Base-by-base conservation (phyloP, 1,140 invertebrate genomes). In the Hyles vespertilio region DNA sequence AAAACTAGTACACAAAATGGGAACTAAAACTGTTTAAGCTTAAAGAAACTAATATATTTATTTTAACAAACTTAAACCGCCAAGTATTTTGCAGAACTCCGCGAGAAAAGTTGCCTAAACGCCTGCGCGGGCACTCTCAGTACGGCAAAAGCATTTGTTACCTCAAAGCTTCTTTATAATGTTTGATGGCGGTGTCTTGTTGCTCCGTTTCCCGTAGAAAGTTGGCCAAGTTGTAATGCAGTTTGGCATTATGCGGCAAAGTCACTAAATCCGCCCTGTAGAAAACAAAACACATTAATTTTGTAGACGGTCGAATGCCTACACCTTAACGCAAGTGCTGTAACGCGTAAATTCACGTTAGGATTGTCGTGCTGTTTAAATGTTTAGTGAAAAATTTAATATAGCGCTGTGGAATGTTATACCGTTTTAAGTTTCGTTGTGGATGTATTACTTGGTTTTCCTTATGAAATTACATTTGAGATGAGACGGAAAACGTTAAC, bases 141-240 rank as follows among this genome's bases (percentile, higher is more conserved):
- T 12, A 11, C 43, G 40, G 40, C 12, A 44, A 54, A 32, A 1
- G 8, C 11, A 45, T 54, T 54, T 54, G 91, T 93, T 89, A 97
- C 96, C 93, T 94, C 53, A 97, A 89, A 46, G 96, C 95, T 83
- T 93, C 91, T 80, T 92, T 92, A 88, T 97, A 98, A 89, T 97
- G 96, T 69, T 92, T 86, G 61, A 94, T 92, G 43, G 96, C 96
- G 62, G 91, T 81, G 60, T 94, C 92, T 55, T 91, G 91, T 70
- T 93, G 89, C 46, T 92, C 92, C 5, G 92, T 91, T 81, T 97
- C 96, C 69, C 95, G 92, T 46, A 96, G 92, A 74, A 95, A 94
- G 91, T 98, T 98, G 32, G 93, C 96, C 77, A 94, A 96, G 90
- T 97, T 97, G 91, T 97, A 98, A 90, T 97, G 96, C 91, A 96